Evolutionary conservation across 30 jellyfish, hydroid and myxozoan genomes (phyloP).

Genomic region (Pelagia noctiluca): DNA sequence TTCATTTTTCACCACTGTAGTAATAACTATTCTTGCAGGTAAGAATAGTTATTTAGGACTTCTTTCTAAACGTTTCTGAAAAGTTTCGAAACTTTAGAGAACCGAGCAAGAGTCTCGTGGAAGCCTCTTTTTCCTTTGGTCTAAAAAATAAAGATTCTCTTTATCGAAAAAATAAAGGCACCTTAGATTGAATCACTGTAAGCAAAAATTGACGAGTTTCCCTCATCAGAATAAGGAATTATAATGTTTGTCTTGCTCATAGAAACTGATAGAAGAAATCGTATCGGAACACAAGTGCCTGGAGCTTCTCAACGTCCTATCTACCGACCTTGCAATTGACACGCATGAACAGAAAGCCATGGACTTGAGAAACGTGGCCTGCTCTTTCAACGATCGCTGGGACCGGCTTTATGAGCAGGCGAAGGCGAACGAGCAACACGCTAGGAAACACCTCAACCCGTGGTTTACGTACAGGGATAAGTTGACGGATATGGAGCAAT

Average conservation of each 20-base stretch:
- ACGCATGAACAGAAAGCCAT: constrained; percentile 71
- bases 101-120: no score
- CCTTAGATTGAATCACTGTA: no score
- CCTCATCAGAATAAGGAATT: no score
- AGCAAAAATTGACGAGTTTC: no score
- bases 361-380: constrained; percentile 64
- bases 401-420: constrained; percentile 77
- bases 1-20: no score
- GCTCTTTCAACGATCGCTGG: constrained; percentile 83
- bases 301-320: constrained; percentile 40
- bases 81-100: no score
- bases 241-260: neutral
- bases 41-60: no score
- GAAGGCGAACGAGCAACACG: constrained; percentile 58
- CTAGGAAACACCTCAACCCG: constrained; percentile 65
- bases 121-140: no score
- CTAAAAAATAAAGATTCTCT: no score
- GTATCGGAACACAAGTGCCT: constrained; percentile 56
- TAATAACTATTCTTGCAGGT: no score
- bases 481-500: constrained; percentile 32
- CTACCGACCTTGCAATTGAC: constrained; percentile 39
- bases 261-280: constrained; percentile 68
- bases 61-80: no score
- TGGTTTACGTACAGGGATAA: constrained; percentile 83
- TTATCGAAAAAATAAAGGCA: no score